Evolutionary conservation across 1,140 invertebrate species (phyloP).

Genomic region (Periplaneta americana): DNA sequence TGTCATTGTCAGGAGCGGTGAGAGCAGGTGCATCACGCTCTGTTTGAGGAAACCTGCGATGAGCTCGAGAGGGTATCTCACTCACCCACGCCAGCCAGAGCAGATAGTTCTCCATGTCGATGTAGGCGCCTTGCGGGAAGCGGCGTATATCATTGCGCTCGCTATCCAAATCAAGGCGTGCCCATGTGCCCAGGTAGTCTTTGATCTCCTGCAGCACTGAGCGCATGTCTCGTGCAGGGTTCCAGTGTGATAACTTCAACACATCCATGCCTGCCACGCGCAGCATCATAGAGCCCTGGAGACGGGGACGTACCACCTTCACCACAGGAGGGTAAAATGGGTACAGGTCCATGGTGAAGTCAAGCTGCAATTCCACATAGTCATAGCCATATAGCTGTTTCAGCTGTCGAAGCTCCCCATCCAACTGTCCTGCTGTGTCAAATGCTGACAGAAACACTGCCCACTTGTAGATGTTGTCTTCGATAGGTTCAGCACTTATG

Average conservation of each 20-base stretch:
- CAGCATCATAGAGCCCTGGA: conserved; percentile 33
- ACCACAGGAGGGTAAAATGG: conserved; percentile 36
- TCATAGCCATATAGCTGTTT: conserved; percentile 30
- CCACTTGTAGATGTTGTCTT: conserved; percentile 37
- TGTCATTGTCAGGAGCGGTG: background rate
- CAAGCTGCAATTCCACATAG: conserved; percentile 34
- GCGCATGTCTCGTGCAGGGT: conserved; percentile 32
- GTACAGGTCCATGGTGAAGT: conserved; percentile 36
- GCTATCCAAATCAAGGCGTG: conserved; percentile 30
- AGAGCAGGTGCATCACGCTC: background rate
- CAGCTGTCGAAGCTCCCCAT: conserved; percentile 28
- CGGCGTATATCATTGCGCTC: conserved; percentile 28
- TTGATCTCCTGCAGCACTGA: conserved; percentile 30
- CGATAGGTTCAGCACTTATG: conserved; percentile 33
- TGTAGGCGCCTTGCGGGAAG: conserved; percentile 30
- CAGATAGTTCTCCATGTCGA: conserved; percentile 33
- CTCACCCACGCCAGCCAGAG: conserved; percentile 31
- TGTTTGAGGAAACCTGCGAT: background rate
- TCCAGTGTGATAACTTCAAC: conserved; percentile 33
- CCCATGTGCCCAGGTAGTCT: conserved; percentile 31
- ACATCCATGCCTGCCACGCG: conserved; percentile 34
- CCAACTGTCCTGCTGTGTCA: conserved; percentile 24
- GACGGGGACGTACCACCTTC: conserved; percentile 33
- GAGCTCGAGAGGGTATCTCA: conserved; percentile 24
- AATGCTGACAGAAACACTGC: conserved; percentile 32